phyloP scores from a whole-genome alignment of 1,140 invertebrate species.

The Choristoneura fumiferana region DNA sequence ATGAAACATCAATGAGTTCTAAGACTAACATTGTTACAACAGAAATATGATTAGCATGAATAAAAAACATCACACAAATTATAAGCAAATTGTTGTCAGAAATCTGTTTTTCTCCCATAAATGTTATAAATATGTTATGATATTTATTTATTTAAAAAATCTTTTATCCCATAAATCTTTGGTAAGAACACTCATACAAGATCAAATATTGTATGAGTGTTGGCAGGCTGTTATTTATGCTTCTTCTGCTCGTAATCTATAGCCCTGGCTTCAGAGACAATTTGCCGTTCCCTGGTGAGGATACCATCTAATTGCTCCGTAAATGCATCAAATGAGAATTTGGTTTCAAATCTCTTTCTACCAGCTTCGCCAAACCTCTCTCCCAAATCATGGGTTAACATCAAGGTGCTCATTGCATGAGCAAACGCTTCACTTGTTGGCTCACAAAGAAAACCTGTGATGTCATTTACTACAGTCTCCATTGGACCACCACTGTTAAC shows the following conservation, averaged over 20 bases:
- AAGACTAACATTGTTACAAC: too few relatives aligned
- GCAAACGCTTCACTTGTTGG: constrained; percentile 86
- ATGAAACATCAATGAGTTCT: too few relatives aligned
- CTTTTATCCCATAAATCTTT: too few relatives aligned
- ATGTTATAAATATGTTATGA: too few relatives aligned
- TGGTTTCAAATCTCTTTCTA: constrained; percentile 83
- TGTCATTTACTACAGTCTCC: constrained; percentile 93
- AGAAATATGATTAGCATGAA: too few relatives aligned
- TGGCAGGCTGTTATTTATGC: constrained; percentile 59
- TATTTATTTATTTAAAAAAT: too few relatives aligned
- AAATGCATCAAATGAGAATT: constrained; percentile 91
- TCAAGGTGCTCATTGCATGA: constrained; percentile 86
- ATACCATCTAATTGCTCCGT: constrained; percentile 83
- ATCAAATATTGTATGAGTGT: constrained; percentile 72
- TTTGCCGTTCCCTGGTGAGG: constrained; percentile 71
- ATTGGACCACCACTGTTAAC: constrained; percentile 96
- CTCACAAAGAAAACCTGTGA: constrained; percentile 94
- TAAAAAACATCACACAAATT: too few relatives aligned
- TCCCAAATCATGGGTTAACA: constrained; percentile 79
- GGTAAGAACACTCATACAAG: constrained; percentile 65
- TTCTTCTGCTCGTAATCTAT: constrained; percentile 64
- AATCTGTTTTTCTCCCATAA: too few relatives aligned
- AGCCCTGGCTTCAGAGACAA: constrained; percentile 59
- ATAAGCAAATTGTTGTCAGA: too few relatives aligned
- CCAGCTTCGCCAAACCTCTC: constrained; percentile 85